Percentiles rank a stretch among this genome's conserved stretches.
Conservation (phyloP, 2,888 invertebrate species). For the Acleris cristana region DNA sequence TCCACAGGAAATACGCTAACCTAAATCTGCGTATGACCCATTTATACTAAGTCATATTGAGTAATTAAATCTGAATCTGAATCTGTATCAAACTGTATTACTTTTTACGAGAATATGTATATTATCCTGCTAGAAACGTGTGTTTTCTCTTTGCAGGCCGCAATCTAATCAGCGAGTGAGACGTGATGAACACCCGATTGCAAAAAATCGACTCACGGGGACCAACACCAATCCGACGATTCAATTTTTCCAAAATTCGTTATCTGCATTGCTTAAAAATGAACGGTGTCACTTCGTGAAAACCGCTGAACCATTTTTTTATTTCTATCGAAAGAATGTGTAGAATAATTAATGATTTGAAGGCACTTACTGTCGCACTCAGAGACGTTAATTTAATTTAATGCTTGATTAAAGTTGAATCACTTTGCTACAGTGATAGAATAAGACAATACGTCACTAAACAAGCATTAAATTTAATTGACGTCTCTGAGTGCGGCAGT, state of each 20-base stretch:
- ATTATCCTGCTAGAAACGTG: background rate
- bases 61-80: no score
- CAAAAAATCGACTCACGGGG: background rate
- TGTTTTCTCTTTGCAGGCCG: background rate
- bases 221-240: conserved; percentile 6
- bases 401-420: no score
- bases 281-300: background rate
- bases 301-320: background rate
- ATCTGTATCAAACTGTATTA: background rate
- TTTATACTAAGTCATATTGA: no score
- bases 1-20: no score
- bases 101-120: background rate
- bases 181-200: conserved; percentile 4
- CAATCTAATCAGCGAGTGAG: background rate
- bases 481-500: no score
- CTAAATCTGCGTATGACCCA: no score
- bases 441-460: no score
- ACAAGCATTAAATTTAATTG: no score
- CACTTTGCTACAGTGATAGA: no score
- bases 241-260: conserved; percentile 9
- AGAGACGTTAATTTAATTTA: no score
- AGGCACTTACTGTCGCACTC: no score
- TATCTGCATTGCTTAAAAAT: background rate
- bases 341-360: no score
- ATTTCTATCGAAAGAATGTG: background rate